A percentile compares a stretch with the other conserved stretches of the same genome.
Evolutionary conservation across 1,140 invertebrate genomes (phyloP).

Genomic region (Argopecten irradians): DNA sequence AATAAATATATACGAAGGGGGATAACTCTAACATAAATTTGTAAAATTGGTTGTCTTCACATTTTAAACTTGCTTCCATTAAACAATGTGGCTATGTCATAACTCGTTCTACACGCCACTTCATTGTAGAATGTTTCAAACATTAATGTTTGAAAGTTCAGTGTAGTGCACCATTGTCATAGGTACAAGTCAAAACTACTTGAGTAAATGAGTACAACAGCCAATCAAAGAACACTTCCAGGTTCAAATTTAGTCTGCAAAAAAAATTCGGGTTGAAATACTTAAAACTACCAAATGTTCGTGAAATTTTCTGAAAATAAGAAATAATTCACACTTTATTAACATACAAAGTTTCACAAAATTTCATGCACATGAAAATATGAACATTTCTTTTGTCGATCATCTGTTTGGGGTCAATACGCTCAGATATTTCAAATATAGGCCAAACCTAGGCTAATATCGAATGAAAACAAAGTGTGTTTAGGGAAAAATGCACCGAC

Average conservation of each 20-base stretch:
- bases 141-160: background rate
- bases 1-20: no score
- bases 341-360: background rate
- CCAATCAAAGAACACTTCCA: constrained; percentile 1
- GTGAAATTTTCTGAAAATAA: background rate
- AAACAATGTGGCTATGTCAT: background rate
- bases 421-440: background rate
- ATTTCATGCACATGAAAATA: background rate
- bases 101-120: background rate
- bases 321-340: background rate
- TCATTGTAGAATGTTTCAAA: background rate
- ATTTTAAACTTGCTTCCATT: no score
- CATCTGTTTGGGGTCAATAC: background rate
- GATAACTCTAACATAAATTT: background rate
- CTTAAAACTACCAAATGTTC: background rate
- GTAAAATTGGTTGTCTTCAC: no score
- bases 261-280: background rate
- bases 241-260: constrained; percentile 5
- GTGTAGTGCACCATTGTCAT: background rate
- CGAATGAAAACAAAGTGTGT: constrained; percentile 12
- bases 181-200: background rate
- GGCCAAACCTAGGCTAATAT: background rate
- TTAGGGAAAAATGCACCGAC: background rate
- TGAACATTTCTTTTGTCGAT: background rate
- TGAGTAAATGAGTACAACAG: background rate